Percentiles rank a stretch among this genome's conserved stretches.
Evolutionary conservation across 2,113 vertebrate species (phyloP).

Genomic region (Brachyistius frenatus): DNA sequence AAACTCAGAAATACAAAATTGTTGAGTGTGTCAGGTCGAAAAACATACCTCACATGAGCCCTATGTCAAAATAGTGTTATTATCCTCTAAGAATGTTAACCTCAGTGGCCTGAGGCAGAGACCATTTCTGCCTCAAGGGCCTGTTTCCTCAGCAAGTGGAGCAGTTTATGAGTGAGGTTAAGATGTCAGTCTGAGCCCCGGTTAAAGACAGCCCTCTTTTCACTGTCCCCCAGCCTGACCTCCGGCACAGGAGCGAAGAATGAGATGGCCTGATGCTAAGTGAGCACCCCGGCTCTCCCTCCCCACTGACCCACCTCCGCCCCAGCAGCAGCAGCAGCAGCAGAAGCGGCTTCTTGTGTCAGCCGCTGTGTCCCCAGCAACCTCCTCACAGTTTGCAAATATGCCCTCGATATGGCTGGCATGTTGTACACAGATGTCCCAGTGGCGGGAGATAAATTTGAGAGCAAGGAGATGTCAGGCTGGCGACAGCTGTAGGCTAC

Average conservation of each 20-base stretch:
- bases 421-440: slow-evolving; percentile 89
- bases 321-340: slow-evolving; percentile 21
- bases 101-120: slow-evolving; percentile 56
- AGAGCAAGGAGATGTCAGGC: slow-evolving; percentile 90
- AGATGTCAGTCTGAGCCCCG: slow-evolving; percentile 78
- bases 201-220: slow-evolving; percentile 64
- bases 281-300: slow-evolving; percentile 34
- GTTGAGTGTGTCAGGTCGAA: slow-evolving; percentile 12
- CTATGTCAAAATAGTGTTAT: slow-evolving; percentile 72
- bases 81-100: slow-evolving; percentile 77
- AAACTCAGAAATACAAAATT: slow-evolving; percentile 14
- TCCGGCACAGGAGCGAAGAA: slow-evolving; percentile 68
- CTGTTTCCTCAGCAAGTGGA: slow-evolving; percentile 71
- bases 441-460: slow-evolving; percentile 89
- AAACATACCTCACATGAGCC: slow-evolving; percentile 56
- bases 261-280: slow-evolving; percentile 56
- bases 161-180: slow-evolving; percentile 79
- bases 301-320: slow-evolving; percentile 37
- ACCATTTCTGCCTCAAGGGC: slow-evolving; percentile 67
- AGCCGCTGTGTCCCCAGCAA: slow-evolving; percentile 83
- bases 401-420: slow-evolving; percentile 86
- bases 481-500: slow-evolving; percentile 91
- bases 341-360: slow-evolving; percentile 66
- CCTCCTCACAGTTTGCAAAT: slow-evolving; percentile 84
- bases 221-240: slow-evolving; percentile 78